These are phyloP conservation scores for Cygnus buccinator DNA, from an alignment of 2,113 vertebrate species.

Conservation along the genomic window DNA sequence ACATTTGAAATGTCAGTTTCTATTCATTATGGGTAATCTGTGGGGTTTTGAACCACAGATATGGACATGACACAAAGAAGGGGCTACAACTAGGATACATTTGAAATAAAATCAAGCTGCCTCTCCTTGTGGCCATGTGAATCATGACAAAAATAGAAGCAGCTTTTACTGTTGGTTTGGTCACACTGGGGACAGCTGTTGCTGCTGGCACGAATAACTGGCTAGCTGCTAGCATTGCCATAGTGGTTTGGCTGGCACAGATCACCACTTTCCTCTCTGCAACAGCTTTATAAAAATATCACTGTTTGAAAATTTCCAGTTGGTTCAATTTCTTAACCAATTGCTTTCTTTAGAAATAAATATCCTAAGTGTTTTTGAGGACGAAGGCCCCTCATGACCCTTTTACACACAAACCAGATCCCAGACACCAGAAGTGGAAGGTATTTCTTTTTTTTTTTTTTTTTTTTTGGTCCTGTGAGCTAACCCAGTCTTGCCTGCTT, in stretches of 20 bases:
- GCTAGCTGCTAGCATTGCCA: slow-evolving; percentile 39
- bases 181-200: slow-evolving; percentile 26
- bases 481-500: neutral
- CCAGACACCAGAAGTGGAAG: neutral
- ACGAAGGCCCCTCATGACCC: neutral
- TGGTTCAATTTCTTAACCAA: neutral
- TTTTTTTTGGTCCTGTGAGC: neutral
- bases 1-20: slow-evolving; percentile 43
- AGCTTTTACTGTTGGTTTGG: slow-evolving; percentile 50
- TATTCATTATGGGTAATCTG: slow-evolving; percentile 10
- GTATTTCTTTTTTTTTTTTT: neutral
- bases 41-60: slow-evolving; percentile 13
- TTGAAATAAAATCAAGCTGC: slow-evolving; percentile 59
- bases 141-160: slow-evolving; percentile 57
- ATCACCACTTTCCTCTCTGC: neutral
- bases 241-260: slow-evolving; percentile 27
- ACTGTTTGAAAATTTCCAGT: slow-evolving; percentile 4
- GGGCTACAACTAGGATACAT: slow-evolving; percentile 34
- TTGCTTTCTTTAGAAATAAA: slow-evolving; percentile 1
- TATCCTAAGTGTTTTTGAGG: neutral
- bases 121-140: slow-evolving; percentile 37
- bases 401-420: neutral
- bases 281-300: slow-evolving; percentile 8
- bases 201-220: slow-evolving; percentile 49
- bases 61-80: neutral